phyloP scores from a whole-genome alignment of 2,113 vertebrate species.

The Megaceryle maxima region DNA sequence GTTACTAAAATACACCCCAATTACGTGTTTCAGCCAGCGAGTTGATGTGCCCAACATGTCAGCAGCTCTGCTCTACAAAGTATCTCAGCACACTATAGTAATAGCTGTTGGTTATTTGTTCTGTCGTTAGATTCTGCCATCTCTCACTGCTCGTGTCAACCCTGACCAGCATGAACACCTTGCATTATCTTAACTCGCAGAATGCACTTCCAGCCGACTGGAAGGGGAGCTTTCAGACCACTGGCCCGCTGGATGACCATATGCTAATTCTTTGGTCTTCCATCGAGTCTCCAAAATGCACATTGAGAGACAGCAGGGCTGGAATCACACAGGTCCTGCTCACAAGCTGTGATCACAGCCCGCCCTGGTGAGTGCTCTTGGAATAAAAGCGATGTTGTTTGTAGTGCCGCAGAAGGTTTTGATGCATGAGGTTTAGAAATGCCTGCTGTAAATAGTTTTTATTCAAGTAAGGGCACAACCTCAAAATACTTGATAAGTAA shows the following conservation, averaged over 20 bases:
- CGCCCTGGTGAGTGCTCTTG: neutral
- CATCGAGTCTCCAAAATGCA: neutral
- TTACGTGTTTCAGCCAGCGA: neutral
- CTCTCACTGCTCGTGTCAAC: neutral
- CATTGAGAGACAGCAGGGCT: neutral
- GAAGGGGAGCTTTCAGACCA: neutral
- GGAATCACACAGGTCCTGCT: neutral
- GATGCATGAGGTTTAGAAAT: neutral
- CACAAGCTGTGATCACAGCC: neutral
- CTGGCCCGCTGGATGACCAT: neutral
- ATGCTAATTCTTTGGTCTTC: neutral
- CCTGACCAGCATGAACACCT: neutral
- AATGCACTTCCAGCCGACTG: neutral
- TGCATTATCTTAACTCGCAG: neutral
- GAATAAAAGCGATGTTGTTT: neutral
- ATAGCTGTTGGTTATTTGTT: neutral
- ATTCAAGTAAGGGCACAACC: neutral
- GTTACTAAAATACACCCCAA: neutral
- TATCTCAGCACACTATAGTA: neutral
- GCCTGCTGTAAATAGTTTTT: neutral
- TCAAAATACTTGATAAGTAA: accelerated
- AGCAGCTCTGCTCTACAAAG: neutral
- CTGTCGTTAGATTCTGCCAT: neutral
- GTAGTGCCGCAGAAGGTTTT: neutral
- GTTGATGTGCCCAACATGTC: neutral